phyloP scores from a whole-genome alignment of 2,888 invertebrate species.

The Serrognathus titanus region DNA sequence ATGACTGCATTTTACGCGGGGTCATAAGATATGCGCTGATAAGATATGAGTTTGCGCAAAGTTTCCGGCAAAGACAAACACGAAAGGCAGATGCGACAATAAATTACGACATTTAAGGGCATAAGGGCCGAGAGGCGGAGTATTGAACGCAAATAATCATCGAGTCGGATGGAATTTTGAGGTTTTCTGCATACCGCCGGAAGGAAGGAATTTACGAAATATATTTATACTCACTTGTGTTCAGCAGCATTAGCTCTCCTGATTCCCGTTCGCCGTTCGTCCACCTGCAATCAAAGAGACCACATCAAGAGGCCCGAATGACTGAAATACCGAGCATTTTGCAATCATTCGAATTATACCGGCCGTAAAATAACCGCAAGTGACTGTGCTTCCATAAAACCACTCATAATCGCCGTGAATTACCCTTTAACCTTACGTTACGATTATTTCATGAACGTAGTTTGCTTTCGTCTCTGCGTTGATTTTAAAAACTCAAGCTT shows the following conservation, averaged over 20 bases:
- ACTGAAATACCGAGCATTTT: constrained; percentile 30
- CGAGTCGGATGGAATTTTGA: too few species aligned
- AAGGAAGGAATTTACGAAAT: too few species aligned
- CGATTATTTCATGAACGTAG: constrained; percentile 14
- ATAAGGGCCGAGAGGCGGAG: too few species aligned
- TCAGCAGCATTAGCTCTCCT: constrained; percentile 39
- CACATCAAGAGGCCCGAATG: constrained; percentile 39
- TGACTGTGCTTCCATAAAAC: constrained; percentile 22
- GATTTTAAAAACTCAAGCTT: too few species aligned
- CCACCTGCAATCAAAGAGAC: constrained; percentile 45
- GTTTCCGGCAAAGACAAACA: not conserved
- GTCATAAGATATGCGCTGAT: not conserved
- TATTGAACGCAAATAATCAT: too few species aligned
- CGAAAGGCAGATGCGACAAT: not conserved
- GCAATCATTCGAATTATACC: constrained; percentile 26
- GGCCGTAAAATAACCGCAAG: constrained; percentile 27
- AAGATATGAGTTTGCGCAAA: not conserved
- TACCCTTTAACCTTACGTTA: constrained; percentile 8
- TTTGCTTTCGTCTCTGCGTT: not conserved
- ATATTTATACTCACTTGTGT: constrained; percentile 37
- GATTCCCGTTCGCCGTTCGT: constrained; percentile 40
- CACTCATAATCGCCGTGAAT: constrained; percentile 19
- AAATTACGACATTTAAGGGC: not conserved
- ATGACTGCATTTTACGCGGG: not conserved
- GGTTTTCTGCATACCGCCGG: too few species aligned